Evolutionary conservation across 2,888 invertebrate genomes (phyloP).

Genomic region (Leptopilina syphax): DNA sequence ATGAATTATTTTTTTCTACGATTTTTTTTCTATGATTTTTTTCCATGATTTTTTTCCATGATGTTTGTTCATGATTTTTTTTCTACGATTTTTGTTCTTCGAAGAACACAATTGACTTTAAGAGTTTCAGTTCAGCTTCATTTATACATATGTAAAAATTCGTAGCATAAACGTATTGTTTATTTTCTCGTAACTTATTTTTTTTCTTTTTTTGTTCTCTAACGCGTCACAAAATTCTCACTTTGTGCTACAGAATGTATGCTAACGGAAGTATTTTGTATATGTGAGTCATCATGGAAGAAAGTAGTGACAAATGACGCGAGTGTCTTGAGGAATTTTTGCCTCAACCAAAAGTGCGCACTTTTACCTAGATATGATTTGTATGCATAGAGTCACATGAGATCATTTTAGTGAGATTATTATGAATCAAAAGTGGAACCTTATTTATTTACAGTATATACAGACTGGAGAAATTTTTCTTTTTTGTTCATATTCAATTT

Average conservation of each 20-base stretch:
- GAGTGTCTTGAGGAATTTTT: slow-evolving; percentile 36
- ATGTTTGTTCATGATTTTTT: too few species aligned
- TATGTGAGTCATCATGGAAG: slow-evolving; percentile 61
- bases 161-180: too few species aligned
- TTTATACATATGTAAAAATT: too few species aligned
- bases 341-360: slow-evolving; percentile 36
- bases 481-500: not conserved
- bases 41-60: too few species aligned
- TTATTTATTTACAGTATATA: not conserved
- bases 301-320: slow-evolving; percentile 51
- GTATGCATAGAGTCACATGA: slow-evolving; percentile 15
- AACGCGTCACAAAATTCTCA: slow-evolving; percentile 46
- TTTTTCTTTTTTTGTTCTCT: not conserved
- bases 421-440: not conserved
- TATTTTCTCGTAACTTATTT: slow-evolving; percentile 59
- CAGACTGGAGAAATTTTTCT: not conserved
- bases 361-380: slow-evolving; percentile 26
- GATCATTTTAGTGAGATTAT: not conserved
- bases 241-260: slow-evolving; percentile 58
- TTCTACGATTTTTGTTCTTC: too few species aligned
- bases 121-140: too few species aligned
- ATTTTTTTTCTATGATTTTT: too few species aligned
- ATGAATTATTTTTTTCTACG: too few species aligned
- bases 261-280: slow-evolving; percentile 64
- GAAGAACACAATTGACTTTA: too few species aligned